phyloP scores from a whole-genome alignment of 1,140 invertebrate species.

The Zophobas morio region DNA sequence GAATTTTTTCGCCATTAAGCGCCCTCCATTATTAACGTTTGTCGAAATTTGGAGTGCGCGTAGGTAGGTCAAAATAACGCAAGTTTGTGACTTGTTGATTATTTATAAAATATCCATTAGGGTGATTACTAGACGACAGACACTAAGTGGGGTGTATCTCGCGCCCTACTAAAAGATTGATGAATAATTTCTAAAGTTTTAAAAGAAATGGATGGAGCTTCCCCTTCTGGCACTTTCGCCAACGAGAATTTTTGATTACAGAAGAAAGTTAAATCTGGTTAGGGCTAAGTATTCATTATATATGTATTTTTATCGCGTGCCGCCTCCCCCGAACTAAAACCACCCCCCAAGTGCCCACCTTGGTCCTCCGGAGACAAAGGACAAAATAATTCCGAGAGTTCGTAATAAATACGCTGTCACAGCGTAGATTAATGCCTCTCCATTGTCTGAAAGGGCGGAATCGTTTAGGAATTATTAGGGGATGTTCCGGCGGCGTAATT shows the following conservation, averaged over 20 bases:
- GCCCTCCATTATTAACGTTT: not conserved
- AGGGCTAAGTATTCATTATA: conserved; percentile 37
- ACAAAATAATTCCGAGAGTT: conserved; percentile 29
- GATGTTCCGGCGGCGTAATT: conserved; percentile 10
- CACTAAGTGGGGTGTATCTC: conserved; percentile 39
- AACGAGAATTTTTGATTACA: conserved; percentile 38
- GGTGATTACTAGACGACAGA: conserved; percentile 47
- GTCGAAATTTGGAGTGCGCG: not conserved
- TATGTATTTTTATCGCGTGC: conserved; percentile 18
- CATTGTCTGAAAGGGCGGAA: conserved; percentile 9
- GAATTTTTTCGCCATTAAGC: conserved; percentile 19
- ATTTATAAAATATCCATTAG: conserved; percentile 48
- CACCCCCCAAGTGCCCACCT: no score
- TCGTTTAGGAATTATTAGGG: conserved; percentile 20
- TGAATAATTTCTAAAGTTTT: conserved; percentile 47
- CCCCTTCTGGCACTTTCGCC: conserved; percentile 29
- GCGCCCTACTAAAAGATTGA: conserved; percentile 36
- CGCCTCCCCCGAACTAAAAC: no score
- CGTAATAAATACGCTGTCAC: not conserved
- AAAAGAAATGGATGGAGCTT: conserved; percentile 37
- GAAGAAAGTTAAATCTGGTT: conserved; percentile 36
- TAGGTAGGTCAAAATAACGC: no score
- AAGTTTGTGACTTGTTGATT: conserved; percentile 31
- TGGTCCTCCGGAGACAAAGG: not conserved
- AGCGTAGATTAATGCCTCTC: conserved; percentile 1